Evolutionary conservation across 1,140 invertebrate species (phyloP), one percentile per base, ranked within the genome.

Genomic region (Halictus rubicundus): DNA sequence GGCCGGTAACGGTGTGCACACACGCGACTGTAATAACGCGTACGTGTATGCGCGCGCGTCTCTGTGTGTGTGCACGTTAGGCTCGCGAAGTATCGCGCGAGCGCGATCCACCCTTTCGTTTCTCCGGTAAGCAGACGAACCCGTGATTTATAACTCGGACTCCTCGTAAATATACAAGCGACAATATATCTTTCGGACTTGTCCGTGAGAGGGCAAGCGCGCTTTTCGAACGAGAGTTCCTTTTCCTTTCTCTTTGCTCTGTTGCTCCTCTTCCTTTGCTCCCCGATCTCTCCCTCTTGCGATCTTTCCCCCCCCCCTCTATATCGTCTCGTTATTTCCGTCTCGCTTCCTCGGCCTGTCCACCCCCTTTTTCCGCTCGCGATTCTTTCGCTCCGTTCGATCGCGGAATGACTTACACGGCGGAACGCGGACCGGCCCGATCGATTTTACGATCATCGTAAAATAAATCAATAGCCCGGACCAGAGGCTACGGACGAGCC

Each of bases 91-190:
- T 46, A 6, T 32, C 32, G 32, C 32, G 32, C 32, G 27, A 16
- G 25, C 16, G 42, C 25, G 25, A n/a, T n/a, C 19, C 42, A 37
- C 14, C 46, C 61, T 46, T 27, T 57, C 74, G 70, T 21, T 60
- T 61, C 60, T 49, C 70, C 59, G 73, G 78, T 85, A 86, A 86
- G 84, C 83, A 85, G 84, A 86, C 84, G 84, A 86, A 86, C 68
- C 57, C 59, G 80, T 86, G 84, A 86, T 86, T 86, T 86, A 86
- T 82, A 86, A 84, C 83, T 74, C 83, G 64, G 69, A 66, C 74
- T 85, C 83, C 83, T 86, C 84, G 84, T 86, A 86, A 86, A 86
- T 86, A 86, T 78, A 86, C 79, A 32, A 39, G 83, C 83, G 84
- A 85, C 84, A 68, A 86, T 86, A 86, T 85, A 86, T 86, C 84